Conservation (phyloP, 2,113 vertebrate species). For the Actinemys pallida region DNA sequence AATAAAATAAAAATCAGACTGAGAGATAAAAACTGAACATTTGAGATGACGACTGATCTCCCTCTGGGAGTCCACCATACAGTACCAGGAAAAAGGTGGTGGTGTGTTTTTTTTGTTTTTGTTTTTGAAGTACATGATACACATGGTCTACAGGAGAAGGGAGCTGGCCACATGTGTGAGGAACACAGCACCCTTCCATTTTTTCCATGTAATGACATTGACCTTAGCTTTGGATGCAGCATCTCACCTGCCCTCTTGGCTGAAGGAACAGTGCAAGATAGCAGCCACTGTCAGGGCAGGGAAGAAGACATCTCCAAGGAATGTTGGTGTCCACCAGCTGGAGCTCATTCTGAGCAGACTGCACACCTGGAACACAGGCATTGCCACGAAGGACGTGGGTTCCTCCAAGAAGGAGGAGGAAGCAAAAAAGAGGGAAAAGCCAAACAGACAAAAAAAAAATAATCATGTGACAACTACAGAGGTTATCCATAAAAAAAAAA, state of each 20-base stretch:
- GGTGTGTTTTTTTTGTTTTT: slow-evolving; percentile 5
- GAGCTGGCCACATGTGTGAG: slow-evolving; percentile 81
- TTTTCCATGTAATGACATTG: slow-evolving; percentile 58
- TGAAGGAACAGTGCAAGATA: slow-evolving; percentile 68
- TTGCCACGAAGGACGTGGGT: slow-evolving; percentile 31
- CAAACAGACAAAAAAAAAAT: slow-evolving; percentile 63
- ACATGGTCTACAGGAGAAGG: slow-evolving; percentile 81
- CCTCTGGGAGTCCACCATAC: slow-evolving; percentile 17
- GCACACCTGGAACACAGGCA: slow-evolving; percentile 66
- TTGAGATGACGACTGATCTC: not conserved
- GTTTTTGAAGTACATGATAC: slow-evolving; percentile 31
- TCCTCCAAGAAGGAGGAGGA: slow-evolving; percentile 56
- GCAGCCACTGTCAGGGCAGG: slow-evolving; percentile 69
- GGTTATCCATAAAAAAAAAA: slow-evolving; percentile 34
- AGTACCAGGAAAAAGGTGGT: slow-evolving; percentile 27
- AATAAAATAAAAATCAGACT: slow-evolving; percentile 12
- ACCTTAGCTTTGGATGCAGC: slow-evolving; percentile 62
- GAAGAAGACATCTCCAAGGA: slow-evolving; percentile 68
- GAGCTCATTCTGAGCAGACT: slow-evolving; percentile 63
- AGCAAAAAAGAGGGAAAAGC: slow-evolving; percentile 58
- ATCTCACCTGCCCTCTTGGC: slow-evolving; percentile 67
- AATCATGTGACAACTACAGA: slow-evolving; percentile 56
- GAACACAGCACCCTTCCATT: slow-evolving; percentile 80
- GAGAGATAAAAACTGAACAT: slow-evolving; percentile 46
- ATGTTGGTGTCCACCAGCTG: slow-evolving; percentile 34